phyloP scores from a whole-genome alignment of 1,140 invertebrate genomes.

The Berghia stephanieae region DNA sequence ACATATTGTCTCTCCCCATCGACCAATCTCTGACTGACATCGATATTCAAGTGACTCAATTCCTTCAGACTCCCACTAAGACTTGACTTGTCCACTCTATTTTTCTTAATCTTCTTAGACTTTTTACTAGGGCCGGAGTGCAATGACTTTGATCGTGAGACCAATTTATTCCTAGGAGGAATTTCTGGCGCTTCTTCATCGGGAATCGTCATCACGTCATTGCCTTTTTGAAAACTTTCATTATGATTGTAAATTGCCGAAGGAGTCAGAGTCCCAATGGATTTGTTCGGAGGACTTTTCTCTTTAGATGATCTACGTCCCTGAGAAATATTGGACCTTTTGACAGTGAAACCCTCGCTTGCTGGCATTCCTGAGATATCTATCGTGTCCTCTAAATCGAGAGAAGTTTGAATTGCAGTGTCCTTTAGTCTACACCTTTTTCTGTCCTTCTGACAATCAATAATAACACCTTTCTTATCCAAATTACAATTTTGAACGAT shows the following conservation, averaged over 20 bases:
- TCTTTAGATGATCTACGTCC: too few species aligned
- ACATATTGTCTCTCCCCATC: constrained; percentile 10
- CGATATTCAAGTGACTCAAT: constrained; percentile 23
- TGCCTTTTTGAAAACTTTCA: neutral
- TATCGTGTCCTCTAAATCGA: neutral
- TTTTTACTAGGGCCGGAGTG: neutral
- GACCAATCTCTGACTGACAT: constrained; percentile 26
- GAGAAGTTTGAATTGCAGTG: constrained; percentile 12
- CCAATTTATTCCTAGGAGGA: neutral
- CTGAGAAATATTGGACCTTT: too few species aligned
- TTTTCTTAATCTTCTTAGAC: neutral
- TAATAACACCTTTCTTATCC: too few species aligned
- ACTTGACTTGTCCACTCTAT: neutral
- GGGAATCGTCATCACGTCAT: neutral
- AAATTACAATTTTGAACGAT: neutral
- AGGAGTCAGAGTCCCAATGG: neutral
- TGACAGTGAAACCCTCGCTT: too few species aligned
- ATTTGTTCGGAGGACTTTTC: neutral
- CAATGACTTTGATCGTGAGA: constrained; percentile 20
- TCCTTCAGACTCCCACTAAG: constrained; percentile 23
- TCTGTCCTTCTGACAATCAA: too few species aligned
- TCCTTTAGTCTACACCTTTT: neutral
- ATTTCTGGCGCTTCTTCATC: neutral
- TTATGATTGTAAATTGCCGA: neutral
- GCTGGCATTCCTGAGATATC: neutral